These are phyloP conservation scores for Tenthredo livida DNA, from an alignment of 2,888 invertebrate genomes.

Conservation along the genomic window DNA sequence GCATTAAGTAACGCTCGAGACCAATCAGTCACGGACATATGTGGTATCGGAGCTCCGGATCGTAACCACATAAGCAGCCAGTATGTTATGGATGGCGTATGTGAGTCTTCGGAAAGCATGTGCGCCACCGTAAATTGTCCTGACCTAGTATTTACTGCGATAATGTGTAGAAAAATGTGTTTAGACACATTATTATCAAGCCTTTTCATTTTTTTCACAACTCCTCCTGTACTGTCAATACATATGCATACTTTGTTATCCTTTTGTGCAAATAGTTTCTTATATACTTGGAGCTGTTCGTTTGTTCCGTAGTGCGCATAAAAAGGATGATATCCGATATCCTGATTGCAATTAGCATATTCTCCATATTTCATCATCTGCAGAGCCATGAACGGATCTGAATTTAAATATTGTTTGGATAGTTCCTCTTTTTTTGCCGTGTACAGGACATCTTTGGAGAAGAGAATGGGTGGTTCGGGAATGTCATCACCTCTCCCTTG, in stretches of 20 bases:
- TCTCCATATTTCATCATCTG: too few relatives aligned
- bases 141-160: background rate
- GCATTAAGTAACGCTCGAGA: constrained; percentile 22
- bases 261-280: background rate
- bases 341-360: too few relatives aligned
- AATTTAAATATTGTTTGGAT: too few relatives aligned
- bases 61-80: constrained; percentile 19
- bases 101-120: constrained; percentile 8
- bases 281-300: too few relatives aligned
- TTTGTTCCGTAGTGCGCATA: too few relatives aligned
- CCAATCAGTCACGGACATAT: constrained; percentile 7
- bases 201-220: background rate
- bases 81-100: background rate
- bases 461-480: too few relatives aligned
- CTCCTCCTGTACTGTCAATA: constrained; percentile 36
- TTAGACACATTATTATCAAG: background rate
- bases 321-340: too few relatives aligned
- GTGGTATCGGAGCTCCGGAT: background rate
- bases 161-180: background rate
- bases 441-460: too few relatives aligned
- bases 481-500: too few relatives aligned
- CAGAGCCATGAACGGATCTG: too few relatives aligned
- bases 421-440: too few relatives aligned
- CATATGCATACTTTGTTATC: background rate
- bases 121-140: constrained; percentile 21